Conservation (phyloP, 2,888 invertebrate genomes). For the Diarsia brunnea region DNA sequence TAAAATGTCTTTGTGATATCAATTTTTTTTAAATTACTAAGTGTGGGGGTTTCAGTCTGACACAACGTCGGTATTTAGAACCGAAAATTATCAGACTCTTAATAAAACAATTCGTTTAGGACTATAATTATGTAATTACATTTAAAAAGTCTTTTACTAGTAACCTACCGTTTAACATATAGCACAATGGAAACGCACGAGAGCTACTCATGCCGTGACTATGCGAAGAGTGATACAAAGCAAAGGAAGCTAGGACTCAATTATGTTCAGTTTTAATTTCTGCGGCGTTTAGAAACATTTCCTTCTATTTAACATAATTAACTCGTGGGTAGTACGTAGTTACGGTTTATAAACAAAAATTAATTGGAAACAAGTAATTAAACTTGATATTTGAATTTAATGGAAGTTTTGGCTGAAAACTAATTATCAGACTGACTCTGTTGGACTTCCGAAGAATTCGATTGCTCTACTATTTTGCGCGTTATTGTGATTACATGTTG, state of each 20-base stretch:
- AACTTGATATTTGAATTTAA: slow-evolving; percentile 5
- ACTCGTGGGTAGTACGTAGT: slow-evolving; percentile 11
- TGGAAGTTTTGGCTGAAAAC: background rate
- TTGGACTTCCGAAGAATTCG: background rate
- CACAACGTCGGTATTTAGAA: background rate
- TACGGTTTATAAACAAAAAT: slow-evolving; percentile 3
- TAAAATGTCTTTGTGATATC: background rate
- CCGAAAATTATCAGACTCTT: background rate
- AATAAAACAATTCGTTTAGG: too few relatives aligned
- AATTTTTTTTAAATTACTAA: background rate
- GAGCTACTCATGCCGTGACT: slow-evolving; percentile 69
- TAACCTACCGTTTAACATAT: background rate
- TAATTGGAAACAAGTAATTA: slow-evolving; percentile 8
- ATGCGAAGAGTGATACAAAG: slow-evolving; percentile 59
- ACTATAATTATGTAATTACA: background rate
- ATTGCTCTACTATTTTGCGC: background rate
- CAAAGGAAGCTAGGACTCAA: slow-evolving; percentile 69
- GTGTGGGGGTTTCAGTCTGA: background rate
- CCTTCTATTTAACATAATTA: slow-evolving; percentile 47
- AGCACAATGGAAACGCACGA: slow-evolving; percentile 63
- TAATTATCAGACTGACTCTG: background rate
- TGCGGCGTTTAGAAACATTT: slow-evolving; percentile 65
- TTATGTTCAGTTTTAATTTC: slow-evolving; percentile 72
- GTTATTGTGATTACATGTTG: background rate
- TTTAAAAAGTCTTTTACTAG: background rate